phyloP scores from a whole-genome alignment of 2,113 vertebrate genomes.

The Limnothrissa miodon region DNA sequence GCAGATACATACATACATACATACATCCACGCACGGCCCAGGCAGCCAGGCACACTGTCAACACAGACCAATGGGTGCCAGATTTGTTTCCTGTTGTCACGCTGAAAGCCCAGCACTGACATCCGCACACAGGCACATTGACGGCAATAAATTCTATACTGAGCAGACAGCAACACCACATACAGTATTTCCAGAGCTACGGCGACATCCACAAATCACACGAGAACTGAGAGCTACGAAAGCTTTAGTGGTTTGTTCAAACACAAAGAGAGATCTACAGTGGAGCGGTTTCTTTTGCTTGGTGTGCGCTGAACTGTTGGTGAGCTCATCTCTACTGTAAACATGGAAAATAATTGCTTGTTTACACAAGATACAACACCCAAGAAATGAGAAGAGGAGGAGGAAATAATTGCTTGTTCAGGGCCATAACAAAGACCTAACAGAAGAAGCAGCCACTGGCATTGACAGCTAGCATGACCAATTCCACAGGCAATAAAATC shows the following conservation, averaged over 20 bases:
- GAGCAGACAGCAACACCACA: neutral
- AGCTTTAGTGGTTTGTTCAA: neutral
- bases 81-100: neutral
- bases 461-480: neutral
- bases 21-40: too few species aligned
- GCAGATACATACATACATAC: too few species aligned
- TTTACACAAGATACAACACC: constrained; percentile 1
- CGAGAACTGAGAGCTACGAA: neutral
- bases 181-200: neutral
- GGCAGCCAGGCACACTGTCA: constrained; percentile 2
- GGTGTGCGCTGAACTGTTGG: neutral
- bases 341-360: constrained; percentile 5
- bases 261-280: neutral
- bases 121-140: neutral
- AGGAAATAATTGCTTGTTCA: constrained; percentile 6
- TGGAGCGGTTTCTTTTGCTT: neutral
- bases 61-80: neutral
- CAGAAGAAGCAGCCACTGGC: neutral
- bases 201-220: neutral
- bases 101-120: neutral
- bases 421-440: neutral
- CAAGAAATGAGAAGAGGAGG: neutral
- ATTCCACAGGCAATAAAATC: neutral
- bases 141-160: neutral
- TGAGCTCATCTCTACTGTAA: neutral